Conservation (phyloP, 2,797 vertebrate species). For the Hydrocynus forskahlii region DNA sequence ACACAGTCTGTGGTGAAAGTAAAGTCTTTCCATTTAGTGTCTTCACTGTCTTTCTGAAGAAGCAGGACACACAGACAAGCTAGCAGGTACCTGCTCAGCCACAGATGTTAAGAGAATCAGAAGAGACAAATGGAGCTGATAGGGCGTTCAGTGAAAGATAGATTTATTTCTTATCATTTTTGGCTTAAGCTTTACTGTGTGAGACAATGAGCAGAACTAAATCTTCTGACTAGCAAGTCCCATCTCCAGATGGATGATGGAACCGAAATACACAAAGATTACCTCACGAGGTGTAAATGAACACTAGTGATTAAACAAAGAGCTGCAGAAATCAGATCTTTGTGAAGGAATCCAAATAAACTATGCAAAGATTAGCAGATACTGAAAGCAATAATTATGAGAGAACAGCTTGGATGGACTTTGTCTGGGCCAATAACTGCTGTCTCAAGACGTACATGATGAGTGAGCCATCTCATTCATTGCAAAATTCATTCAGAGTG, state of each 20-base stretch:
- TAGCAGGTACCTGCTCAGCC: conserved; percentile 18
- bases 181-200: neutral
- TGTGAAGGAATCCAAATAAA: neutral
- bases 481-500: too few species aligned
- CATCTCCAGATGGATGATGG: neutral
- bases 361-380: neutral
- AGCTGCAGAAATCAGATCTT: neutral
- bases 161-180: neutral
- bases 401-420: neutral
- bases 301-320: neutral
- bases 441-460: neutral
- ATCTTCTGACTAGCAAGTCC: neutral
- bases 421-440: neutral
- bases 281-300: neutral
- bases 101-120: conserved; percentile 4
- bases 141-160: neutral
- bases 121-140: neutral
- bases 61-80: neutral
- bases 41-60: neutral
- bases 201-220: neutral
- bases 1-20: conserved; percentile 2
- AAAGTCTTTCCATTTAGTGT: conserved; percentile 11
- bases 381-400: neutral
- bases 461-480: neutral
- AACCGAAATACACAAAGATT: too few species aligned